Base-by-base conservation (phyloP, 2,888 invertebrate genomes). In the Polydesmus complanatus region DNA sequence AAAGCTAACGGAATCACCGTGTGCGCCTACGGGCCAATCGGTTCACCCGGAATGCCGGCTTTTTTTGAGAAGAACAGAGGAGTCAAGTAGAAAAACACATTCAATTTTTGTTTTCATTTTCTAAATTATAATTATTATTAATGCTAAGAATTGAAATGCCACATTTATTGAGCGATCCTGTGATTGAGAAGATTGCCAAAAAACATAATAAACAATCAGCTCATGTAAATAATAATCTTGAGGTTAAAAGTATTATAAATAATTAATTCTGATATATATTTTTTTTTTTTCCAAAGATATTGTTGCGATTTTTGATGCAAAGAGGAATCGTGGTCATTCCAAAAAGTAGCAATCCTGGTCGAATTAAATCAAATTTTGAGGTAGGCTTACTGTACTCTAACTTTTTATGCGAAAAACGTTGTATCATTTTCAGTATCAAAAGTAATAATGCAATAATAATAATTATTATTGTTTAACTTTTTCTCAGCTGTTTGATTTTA, bases 261-360 rank as follows among this genome's bases (percentile, higher is more conserved):
- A 19, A 21, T 11, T 26, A 8, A n/a, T n/a, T 37, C 5, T 54
- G 14, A 5, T 54, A 11, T 5, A 37, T 52, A 3, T 22, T 21
- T 25, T 11, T n/a, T 52, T 27, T 27, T 37, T 25, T 11, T n/a
- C 27, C 22, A 11, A 21, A 59, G 59, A 48, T 59, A 11, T 48
- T 59, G 59, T 37, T 59, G 22, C 27, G 59, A 47, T 59, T 23
- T 23, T 23, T 47, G 23, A 76, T 80, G 56, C 86, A 90, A 68
- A 79, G 84, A 49, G 84, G 82, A 0, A 78, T 82, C 64, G 80
- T 86, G 48, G 84, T 85, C 48, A 88, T 91, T 64, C 90, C 91
- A 0, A 92, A 91, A 72, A 88, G 88, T 0, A 86, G 88, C 19
- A 88, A 80, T 0, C 83, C 83, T 67, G 80, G 0, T 78, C 85